A percentile compares a stretch with the other conserved stretches of the same genome.
phyloP scores from a whole-genome alignment of 2,888 invertebrate species.

The Caenorhabditis sp. region DNA sequence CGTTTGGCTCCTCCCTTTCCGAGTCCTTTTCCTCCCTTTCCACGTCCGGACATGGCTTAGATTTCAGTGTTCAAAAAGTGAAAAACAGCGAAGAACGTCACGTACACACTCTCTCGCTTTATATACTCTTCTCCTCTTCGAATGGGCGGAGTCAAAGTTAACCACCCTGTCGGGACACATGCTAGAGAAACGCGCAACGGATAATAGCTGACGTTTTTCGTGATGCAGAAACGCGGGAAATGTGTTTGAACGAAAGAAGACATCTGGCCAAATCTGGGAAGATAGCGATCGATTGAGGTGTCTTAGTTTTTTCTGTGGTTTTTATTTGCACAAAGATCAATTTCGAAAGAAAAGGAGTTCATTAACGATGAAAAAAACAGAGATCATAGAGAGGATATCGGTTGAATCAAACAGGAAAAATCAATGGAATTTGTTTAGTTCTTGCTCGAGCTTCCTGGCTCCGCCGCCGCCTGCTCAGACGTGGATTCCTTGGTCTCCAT shows the following conservation, averaged over 20 bases:
- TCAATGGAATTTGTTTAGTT: conserved; percentile 3
- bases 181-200: neutral
- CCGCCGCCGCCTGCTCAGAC: conserved; percentile 10
- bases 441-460: conserved; percentile 20
- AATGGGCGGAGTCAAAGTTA: conserved; percentile 50
- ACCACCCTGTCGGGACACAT: conserved; percentile 66
- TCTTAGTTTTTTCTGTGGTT: too few relatives aligned
- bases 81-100: neutral
- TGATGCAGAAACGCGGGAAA: conserved; percentile 19
- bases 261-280: neutral
- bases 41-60: conserved; percentile 88
- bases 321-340: neutral
- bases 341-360: neutral
- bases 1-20: conserved; percentile 91
- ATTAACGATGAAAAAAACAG: conserved; percentile 3
- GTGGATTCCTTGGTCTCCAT: conserved; percentile 10
- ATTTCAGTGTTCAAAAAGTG: neutral
- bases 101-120: neutral
- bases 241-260: neutral
- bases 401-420: neutral
- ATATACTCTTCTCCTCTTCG: conserved; percentile 6
- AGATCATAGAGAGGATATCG: conserved; percentile 1
- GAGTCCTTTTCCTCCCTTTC: conserved; percentile 90
- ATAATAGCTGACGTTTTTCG: neutral
- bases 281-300: too few relatives aligned